Evolutionary conservation across 2,113 vertebrate species (phyloP).

Genomic region (Etia nguti): DNA sequence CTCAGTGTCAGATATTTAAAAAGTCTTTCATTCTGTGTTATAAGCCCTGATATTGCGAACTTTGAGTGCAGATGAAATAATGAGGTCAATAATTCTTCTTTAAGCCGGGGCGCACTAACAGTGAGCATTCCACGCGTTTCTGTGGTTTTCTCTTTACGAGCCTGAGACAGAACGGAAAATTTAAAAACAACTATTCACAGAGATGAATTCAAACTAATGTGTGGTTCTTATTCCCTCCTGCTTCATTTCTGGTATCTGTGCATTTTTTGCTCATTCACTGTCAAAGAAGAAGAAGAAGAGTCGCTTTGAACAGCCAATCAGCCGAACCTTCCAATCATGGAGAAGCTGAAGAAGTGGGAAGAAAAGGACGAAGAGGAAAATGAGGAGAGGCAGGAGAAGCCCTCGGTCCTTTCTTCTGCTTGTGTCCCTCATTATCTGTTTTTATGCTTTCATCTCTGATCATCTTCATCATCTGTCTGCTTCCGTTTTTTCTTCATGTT

Average conservation of each 20-base stretch:
- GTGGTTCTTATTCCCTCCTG: neutral
- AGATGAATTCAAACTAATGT: no score
- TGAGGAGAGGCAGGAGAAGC: neutral
- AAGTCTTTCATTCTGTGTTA: no score
- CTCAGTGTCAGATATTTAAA: no score
- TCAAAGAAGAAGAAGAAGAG: neutral
- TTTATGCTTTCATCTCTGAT: conserved; percentile 11
- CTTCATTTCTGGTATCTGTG: neutral
- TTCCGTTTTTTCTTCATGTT: neutral
- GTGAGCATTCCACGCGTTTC: no score
- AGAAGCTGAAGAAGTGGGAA: neutral
- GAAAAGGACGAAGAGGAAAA: neutral
- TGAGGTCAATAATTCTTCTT: no score
- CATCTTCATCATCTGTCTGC: neutral
- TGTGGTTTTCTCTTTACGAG: no score
- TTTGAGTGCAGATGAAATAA: no score
- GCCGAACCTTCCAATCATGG: neutral
- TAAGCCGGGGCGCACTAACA: no score
- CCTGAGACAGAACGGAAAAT: no score
- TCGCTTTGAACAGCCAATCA: neutral
- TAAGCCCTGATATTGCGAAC: no score
- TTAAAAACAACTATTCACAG: no score
- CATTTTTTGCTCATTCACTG: neutral
- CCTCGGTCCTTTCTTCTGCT: neutral
- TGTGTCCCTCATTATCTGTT: neutral